Evolutionary conservation across 2,888 invertebrate species (phyloP).

Genomic region (Acholoe squamosa): DNA sequence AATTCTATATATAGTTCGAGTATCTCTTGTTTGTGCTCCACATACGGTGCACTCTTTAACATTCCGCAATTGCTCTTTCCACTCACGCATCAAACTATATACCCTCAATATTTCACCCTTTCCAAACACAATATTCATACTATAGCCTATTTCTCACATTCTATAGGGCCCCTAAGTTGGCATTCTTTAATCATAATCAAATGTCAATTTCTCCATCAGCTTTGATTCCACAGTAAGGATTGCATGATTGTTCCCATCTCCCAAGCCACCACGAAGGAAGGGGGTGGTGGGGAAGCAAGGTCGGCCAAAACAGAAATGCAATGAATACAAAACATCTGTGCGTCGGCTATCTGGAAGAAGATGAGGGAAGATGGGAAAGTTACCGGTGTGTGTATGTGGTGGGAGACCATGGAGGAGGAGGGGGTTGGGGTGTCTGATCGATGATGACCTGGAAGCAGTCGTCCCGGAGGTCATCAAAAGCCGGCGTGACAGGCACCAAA

Average conservation of each 20-base stretch:
- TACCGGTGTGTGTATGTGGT: not conserved
- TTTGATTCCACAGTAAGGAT: not conserved
- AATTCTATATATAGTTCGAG: no score
- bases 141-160: not conserved
- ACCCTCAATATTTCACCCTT: no score
- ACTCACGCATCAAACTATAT: no score
- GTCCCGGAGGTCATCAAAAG: constrained; percentile 9
- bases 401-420: no score
- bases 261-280: not conserved
- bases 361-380: no score
- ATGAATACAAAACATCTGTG: constrained; percentile 36
- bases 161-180: no score
- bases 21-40: no score
- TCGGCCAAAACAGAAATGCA: constrained; percentile 13
- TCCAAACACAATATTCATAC: no score
- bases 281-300: not conserved
- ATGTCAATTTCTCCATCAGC: not conserved
- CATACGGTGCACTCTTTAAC: no score
- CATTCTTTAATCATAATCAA: no score
- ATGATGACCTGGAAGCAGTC: constrained; percentile 35
- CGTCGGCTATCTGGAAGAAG: not conserved
- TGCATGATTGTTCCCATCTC: not conserved
- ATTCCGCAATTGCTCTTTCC: no score
- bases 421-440: not conserved
- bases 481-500: constrained; percentile 19